Evolutionary conservation across 2,797 vertebrate genomes (phyloP).

Genomic region (Potorous gilbertii): DNA sequence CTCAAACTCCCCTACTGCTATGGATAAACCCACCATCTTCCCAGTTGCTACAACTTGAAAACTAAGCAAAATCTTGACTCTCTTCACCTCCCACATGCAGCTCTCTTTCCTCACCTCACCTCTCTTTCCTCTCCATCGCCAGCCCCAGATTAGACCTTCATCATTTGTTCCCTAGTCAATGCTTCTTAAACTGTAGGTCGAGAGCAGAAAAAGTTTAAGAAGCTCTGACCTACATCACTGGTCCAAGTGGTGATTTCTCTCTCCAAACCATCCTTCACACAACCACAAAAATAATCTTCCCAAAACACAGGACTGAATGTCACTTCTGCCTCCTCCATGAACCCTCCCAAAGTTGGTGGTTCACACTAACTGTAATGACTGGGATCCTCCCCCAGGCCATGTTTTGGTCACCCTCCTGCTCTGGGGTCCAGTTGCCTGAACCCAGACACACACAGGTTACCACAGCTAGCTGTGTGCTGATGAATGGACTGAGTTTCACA

Average conservation of each 20-base stretch:
- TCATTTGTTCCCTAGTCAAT: background rate
- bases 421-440: too few species aligned
- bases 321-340: background rate
- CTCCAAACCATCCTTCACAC: background rate
- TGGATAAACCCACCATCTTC: background rate
- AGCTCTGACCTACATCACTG: background rate
- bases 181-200: too few species aligned
- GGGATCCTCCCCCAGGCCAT: too few species aligned
- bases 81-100: background rate
- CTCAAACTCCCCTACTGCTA: too few species aligned
- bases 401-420: too few species aligned
- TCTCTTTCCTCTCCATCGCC: background rate
- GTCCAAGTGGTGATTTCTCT: background rate
- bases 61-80: background rate
- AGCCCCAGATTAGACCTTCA: background rate
- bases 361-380: background rate
- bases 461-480: too few species aligned
- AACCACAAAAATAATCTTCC: background rate
- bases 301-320: background rate
- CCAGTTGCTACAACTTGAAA: background rate
- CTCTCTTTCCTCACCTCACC: too few species aligned
- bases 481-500: background rate
- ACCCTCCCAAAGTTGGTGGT: background rate
- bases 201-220: too few species aligned
- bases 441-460: too few species aligned